Conservation (phyloP, 2,888 invertebrate species). For the Merodon equestris region DNA sequence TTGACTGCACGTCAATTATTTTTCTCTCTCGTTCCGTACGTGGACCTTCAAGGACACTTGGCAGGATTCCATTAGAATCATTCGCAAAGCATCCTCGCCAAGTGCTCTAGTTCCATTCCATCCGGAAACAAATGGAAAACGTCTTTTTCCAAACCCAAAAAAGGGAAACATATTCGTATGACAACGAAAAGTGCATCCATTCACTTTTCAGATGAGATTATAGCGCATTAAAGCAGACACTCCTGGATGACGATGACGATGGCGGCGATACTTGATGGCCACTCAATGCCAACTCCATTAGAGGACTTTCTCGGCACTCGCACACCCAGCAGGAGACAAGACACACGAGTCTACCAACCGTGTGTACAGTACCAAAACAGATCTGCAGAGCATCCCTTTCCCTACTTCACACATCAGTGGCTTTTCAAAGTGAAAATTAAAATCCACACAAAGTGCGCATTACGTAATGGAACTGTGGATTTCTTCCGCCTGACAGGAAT, state of each 20-base stretch:
- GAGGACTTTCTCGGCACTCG: constrained; percentile 39
- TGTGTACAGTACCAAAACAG: constrained; percentile 6
- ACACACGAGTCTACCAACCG: constrained; percentile 10
- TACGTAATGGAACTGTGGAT: constrained; percentile 62
- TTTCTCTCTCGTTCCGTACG: constrained; percentile 10
- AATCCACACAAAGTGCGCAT: constrained; percentile 68
- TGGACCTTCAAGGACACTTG: constrained; percentile 13
- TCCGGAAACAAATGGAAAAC: constrained; percentile 33
- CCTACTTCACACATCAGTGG: constrained; percentile 67
- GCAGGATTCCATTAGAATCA: constrained; percentile 33
- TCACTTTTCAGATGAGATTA: constrained; percentile 45
- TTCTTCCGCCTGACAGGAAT: constrained; percentile 62
- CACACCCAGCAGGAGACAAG: constrained; percentile 48
- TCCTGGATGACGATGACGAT: constrained; percentile 34
- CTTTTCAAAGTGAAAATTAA: constrained; percentile 65
- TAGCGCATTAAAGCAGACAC: constrained; percentile 40
- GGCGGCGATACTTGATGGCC: constrained; percentile 57
- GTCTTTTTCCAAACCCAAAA: constrained; percentile 29
- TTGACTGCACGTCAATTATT: constrained; percentile 46
- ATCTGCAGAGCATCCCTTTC: constrained; percentile 10
- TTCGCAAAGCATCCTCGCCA: constrained; percentile 1
- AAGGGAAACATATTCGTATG: constrained; percentile 1
- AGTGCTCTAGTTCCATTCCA: constrained; percentile 28
- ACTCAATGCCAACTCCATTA: constrained; percentile 68
- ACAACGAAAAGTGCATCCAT: constrained; percentile 42